These are phyloP conservation scores for Reticulitermes lucifugus DNA, from an alignment of 2,888 invertebrate species.

Conservation along the genomic window DNA sequence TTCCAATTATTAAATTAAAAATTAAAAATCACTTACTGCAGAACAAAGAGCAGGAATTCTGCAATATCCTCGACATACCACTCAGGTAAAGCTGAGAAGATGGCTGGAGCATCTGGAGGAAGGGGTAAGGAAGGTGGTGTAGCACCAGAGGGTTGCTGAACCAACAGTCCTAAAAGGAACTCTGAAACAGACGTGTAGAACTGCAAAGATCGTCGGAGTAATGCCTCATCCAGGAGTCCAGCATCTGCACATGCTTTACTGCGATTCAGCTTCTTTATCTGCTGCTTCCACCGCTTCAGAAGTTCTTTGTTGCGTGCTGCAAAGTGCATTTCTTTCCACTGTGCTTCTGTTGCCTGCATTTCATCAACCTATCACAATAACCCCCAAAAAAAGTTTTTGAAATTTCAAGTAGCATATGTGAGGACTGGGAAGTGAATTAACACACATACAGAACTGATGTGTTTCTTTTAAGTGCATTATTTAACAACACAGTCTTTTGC, in stretches of 20 bases:
- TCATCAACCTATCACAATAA: constrained; percentile 71
- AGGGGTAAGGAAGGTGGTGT: constrained; percentile 60
- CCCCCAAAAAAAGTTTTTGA: no score
- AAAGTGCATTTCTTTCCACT: constrained; percentile 83
- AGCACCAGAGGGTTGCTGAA: constrained; percentile 66
- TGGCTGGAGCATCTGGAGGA: constrained; percentile 74
- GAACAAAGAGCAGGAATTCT: constrained; percentile 91
- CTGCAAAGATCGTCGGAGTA: constrained; percentile 84
- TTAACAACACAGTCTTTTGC: no score
- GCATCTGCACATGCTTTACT: constrained; percentile 94
- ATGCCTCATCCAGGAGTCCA: constrained; percentile 84
- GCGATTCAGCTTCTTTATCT: constrained; percentile 78
- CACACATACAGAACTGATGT: no score
- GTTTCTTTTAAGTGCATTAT: no score
- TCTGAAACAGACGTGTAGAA: constrained; percentile 91
- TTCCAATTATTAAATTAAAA: constrained; percentile 11
- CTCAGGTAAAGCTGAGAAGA: constrained; percentile 94
- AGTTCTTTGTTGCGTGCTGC: constrained; percentile 85
- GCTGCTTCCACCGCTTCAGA: constrained; percentile 88
- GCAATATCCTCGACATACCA: constrained; percentile 98
- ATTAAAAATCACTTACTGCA: constrained; percentile 80
- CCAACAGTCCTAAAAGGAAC: constrained; percentile 77
- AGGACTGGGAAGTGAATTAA: no score
- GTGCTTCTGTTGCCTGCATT: constrained; percentile 81
- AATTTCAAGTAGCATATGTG: no score